Percentiles rank a stretch among this genome's conserved stretches.
phyloP scores from a whole-genome alignment of 2,888 invertebrate species.

The Cerceris ruficornis region DNA sequence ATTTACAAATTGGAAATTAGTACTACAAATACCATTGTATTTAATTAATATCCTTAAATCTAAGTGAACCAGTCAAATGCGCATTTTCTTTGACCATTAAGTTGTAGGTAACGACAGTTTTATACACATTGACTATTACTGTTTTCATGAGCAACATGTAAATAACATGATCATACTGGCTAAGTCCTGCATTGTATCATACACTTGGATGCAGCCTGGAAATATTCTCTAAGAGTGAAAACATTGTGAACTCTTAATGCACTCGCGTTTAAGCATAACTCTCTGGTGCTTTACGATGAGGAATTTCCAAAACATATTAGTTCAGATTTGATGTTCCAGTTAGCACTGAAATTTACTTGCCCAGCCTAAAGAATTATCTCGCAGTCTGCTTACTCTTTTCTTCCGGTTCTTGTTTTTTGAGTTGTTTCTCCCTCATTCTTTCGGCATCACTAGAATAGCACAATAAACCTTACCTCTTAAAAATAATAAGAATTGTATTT shows the following conservation, averaged over 20 bases:
- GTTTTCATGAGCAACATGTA: slow-evolving; percentile 50
- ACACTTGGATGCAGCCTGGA: slow-evolving; percentile 43
- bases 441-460: slow-evolving; percentile 89
- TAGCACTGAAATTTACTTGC: slow-evolving; percentile 36
- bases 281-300: slow-evolving; percentile 36
- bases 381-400: slow-evolving; percentile 67
- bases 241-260: slow-evolving; percentile 49
- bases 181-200: slow-evolving; percentile 48
- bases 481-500: neutral
- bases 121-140: slow-evolving; percentile 68
- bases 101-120: slow-evolving; percentile 63
- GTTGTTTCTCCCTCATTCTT: slow-evolving; percentile 93
- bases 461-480: neutral
- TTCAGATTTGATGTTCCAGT: slow-evolving; percentile 32
- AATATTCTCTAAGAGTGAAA: slow-evolving; percentile 52
- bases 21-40: slow-evolving; percentile 53
- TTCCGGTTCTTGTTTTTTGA: slow-evolving; percentile 85
- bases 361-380: slow-evolving; percentile 57
- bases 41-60: slow-evolving; percentile 62
- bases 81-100: slow-evolving; percentile 52
- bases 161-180: slow-evolving; percentile 56
- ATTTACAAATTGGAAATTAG: slow-evolving; percentile 64
- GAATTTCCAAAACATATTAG: slow-evolving; percentile 43
- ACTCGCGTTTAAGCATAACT: slow-evolving; percentile 43
- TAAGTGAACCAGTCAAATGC: slow-evolving; percentile 64